phyloP scores from a whole-genome alignment of 2,888 invertebrate genomes.

The Phaonia tiefii region DNA sequence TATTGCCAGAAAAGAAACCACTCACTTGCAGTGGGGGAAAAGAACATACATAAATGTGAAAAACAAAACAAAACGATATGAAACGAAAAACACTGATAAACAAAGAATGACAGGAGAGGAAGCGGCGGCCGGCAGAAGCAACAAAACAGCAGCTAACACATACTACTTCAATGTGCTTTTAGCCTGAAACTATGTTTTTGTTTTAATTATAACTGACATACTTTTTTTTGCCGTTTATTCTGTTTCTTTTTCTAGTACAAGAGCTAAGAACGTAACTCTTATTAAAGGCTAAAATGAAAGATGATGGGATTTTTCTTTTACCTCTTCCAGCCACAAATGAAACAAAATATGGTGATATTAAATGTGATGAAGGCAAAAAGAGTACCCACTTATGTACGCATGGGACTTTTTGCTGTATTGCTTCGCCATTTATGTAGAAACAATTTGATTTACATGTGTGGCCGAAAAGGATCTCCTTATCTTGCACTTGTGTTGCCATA shows the following conservation, averaged over 20 bases:
- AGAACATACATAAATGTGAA: neutral
- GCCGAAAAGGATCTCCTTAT: no score
- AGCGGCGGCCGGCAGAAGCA: neutral
- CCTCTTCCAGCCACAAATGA: no score
- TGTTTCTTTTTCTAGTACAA: neutral
- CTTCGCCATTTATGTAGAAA: no score
- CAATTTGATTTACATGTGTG: no score
- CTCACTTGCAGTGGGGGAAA: neutral
- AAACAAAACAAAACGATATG: neutral
- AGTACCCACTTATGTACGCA: no score
- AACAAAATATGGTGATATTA: no score
- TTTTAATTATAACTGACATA: constrained; percentile 59
- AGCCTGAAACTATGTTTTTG: constrained; percentile 43
- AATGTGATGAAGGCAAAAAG: no score
- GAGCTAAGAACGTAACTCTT: constrained; percentile 26
- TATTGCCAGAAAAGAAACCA: neutral
- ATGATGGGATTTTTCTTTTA: no score
- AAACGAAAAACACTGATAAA: constrained; percentile 4
- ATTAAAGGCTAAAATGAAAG: constrained; percentile 3
- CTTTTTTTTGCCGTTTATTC: constrained; percentile 28
- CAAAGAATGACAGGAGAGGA: neutral
- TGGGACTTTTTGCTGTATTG: no score
- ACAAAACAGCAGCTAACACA: constrained; percentile 25
- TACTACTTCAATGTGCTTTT: neutral
- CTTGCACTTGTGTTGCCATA: no score